phyloP scores from a whole-genome alignment of 2,797 vertebrate genomes.

The Acanthurus leucopareius region DNA sequence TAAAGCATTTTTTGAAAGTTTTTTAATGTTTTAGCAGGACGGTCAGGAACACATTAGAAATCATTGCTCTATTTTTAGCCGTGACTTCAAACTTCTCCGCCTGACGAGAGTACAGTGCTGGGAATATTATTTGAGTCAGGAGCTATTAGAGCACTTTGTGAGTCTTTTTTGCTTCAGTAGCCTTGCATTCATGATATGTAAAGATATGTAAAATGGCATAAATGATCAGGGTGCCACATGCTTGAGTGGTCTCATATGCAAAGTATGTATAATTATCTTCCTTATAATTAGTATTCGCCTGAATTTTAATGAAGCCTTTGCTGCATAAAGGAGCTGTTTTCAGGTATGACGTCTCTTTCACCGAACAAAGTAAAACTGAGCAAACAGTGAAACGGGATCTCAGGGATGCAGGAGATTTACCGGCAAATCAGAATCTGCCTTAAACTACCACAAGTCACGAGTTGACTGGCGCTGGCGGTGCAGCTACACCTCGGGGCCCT shows the following conservation, averaged over 20 bases:
- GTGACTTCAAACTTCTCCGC: slow-evolving; percentile 11
- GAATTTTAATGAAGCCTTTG: slow-evolving; percentile 54
- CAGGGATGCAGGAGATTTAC: slow-evolving; percentile 6
- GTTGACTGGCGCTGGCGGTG: slow-evolving; percentile 38
- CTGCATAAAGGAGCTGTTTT: slow-evolving; percentile 26
- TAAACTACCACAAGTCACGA: neutral
- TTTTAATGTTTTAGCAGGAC: slow-evolving; percentile 9
- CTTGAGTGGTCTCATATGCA: slow-evolving; percentile 40
- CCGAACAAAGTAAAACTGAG: slow-evolving; percentile 32
- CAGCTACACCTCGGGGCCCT: slow-evolving; percentile 54
- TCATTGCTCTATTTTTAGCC: slow-evolving; percentile 50
- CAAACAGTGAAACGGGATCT: slow-evolving; percentile 22
- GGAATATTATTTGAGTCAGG: slow-evolving; percentile 11
- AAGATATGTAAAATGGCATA: slow-evolving; percentile 59
- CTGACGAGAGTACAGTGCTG: slow-evolving; percentile 12
- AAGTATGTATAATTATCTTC: slow-evolving; percentile 60
- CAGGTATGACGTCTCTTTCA: slow-evolving; percentile 28
- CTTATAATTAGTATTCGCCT: slow-evolving; percentile 58
- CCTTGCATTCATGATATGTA: slow-evolving; percentile 51
- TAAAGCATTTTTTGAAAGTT: neutral
- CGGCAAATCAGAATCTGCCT: slow-evolving; percentile 13
- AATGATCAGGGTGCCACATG: slow-evolving; percentile 40
- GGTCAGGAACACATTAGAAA: slow-evolving; percentile 35
- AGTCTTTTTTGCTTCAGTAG: neutral
- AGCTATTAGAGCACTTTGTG: slow-evolving; percentile 2